phyloP scores from a whole-genome alignment of 2,888 invertebrate species.

The Macaria notata region DNA sequence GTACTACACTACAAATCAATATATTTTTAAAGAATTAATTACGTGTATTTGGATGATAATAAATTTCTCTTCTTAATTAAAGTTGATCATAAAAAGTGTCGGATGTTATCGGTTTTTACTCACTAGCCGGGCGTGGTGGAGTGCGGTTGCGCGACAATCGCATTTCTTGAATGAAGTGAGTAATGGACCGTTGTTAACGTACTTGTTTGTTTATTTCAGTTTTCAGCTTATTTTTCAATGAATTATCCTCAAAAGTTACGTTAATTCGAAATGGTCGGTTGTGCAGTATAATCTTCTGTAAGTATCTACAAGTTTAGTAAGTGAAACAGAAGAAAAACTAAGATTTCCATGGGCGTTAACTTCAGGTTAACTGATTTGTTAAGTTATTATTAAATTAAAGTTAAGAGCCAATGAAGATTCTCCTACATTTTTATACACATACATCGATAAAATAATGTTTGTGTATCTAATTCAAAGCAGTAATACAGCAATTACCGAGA shows the following conservation, averaged over 20 bases:
- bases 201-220: slow-evolving; percentile 59
- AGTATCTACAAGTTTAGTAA: slow-evolving; percentile 42
- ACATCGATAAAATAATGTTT: no score
- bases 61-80: no score
- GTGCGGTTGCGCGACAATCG: slow-evolving; percentile 70
- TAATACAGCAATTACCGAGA: neutral
- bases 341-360: slow-evolving; percentile 77
- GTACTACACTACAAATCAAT: no score
- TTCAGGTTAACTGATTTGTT: slow-evolving; percentile 67
- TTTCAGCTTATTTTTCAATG: slow-evolving; percentile 46
- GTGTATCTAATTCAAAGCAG: no score
- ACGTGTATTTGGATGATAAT: no score
- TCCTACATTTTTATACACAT: slow-evolving; percentile 2
- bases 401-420: slow-evolving; percentile 35
- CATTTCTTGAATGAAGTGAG: slow-evolving; percentile 62
- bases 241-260: slow-evolving; percentile 33
- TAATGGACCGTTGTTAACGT: slow-evolving; percentile 59
- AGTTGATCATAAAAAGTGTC: slow-evolving; percentile 3
- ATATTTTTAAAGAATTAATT: no score
- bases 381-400: slow-evolving; percentile 74
- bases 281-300: slow-evolving; percentile 39
- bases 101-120: slow-evolving; percentile 43
- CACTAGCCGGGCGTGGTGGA: slow-evolving; percentile 76
- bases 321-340: slow-evolving; percentile 45
- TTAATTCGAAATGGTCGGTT: slow-evolving; percentile 27